A percentile compares a stretch with the other conserved stretches of the same genome.
phyloP scores from a whole-genome alignment of 2,797 vertebrate species.

The Choloepus didactylus region DNA sequence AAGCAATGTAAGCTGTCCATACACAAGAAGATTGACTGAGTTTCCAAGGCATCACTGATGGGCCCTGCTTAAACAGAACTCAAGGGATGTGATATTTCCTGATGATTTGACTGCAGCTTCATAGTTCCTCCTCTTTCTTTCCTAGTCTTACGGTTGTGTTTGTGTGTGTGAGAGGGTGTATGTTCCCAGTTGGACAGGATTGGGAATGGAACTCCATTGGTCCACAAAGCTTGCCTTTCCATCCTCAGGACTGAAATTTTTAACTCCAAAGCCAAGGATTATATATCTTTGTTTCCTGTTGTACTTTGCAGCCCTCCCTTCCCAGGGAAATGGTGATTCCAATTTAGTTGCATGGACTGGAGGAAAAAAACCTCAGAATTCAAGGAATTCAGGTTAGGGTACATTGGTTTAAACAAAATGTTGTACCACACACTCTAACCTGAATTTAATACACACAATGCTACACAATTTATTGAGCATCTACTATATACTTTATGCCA shows the following conservation, averaged over 20 bases:
- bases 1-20: background rate
- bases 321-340: background rate
- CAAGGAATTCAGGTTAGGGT: background rate
- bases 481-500: slow-evolving; percentile 51
- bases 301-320: background rate
- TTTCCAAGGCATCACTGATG: background rate
- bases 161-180: background rate
- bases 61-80: background rate
- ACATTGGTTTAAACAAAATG: slow-evolving; percentile 42
- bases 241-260: background rate
- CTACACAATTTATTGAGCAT: background rate
- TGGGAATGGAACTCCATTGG: background rate
- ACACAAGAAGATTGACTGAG: background rate
- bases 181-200: background rate
- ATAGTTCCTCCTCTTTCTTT: background rate
- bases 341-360: background rate
- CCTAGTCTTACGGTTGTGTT: background rate
- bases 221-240: slow-evolving; percentile 13
- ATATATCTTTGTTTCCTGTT: background rate
- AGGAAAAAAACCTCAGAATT: background rate
- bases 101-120: background rate
- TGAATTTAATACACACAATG: slow-evolving; percentile 52
- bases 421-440: slow-evolving; percentile 13
- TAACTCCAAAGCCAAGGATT: slow-evolving; percentile 32
- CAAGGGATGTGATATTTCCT: background rate